Percentiles rank a stretch among this genome's conserved stretches.
These are phyloP conservation scores for Charaxes varanes DNA, from an alignment of 1,140 invertebrate genomes.

Conservation along the genomic window DNA sequence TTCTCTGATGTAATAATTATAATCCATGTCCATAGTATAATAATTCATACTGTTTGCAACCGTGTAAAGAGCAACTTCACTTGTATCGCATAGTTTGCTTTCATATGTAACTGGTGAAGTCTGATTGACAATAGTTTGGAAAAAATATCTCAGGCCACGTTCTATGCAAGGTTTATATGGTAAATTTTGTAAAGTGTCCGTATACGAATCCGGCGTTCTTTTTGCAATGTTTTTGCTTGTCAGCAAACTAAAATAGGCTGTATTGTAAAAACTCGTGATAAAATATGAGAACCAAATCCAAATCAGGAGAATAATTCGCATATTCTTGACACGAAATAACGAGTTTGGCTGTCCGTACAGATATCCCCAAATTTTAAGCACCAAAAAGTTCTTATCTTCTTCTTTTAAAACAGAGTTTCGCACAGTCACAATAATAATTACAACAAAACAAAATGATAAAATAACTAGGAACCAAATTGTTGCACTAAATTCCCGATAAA, in stretches of 20 bases:
- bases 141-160: no score
- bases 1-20: constrained; percentile 28
- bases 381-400: constrained; percentile 12
- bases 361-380: constrained; percentile 36
- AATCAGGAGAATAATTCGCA: constrained; percentile 25
- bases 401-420: constrained; percentile 6
- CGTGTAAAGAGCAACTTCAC: constrained; percentile 22
- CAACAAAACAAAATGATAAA: constrained; percentile 11
- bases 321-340: constrained; percentile 22
- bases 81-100: constrained; percentile 20
- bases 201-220: constrained; percentile 5
- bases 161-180: constrained; percentile 33
- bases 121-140: constrained; percentile 27
- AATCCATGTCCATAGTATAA: constrained; percentile 31
- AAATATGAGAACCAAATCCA: constrained; percentile 51
- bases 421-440: constrained; percentile 11
- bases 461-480: constrained; percentile 32
- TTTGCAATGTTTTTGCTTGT: constrained; percentile 25
- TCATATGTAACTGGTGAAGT: constrained; percentile 23
- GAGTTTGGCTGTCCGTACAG: constrained; percentile 25
- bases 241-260: constrained; percentile 34
- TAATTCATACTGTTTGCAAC: constrained; percentile 26
- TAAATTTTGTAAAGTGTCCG: constrained; percentile 19
- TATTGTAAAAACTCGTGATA: constrained; percentile 41
- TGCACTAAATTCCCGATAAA: constrained; percentile 33